Base-by-base conservation (phyloP, 2,888 invertebrate species). In the Meganola albula region DNA sequence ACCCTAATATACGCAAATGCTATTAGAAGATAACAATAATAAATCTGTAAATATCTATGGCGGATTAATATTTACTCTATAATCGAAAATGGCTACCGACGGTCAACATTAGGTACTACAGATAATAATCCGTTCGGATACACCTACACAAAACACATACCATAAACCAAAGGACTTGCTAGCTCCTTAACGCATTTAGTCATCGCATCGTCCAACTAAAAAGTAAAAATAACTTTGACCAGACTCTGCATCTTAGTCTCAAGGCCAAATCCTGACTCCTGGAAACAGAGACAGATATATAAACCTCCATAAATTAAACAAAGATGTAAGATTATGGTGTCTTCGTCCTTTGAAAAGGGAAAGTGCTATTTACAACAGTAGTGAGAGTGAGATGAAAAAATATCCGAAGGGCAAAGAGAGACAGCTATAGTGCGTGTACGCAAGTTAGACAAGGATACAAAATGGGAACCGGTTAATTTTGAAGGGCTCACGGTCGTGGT, bases 331-430 rank as follows among this genome's bases (percentile, higher is more conserved):
- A 54, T 30, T 42, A 44, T 50, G 58, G 73, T 74, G 78, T 79
- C 82, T 84, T 84, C 85, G 84, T 83, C 82, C 83, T 83, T 84
- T 84, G 67, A 83, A 85, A 84, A 85, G 83, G 85, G 85, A 85
- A 85, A 84, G 85, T 85, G 82, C 74, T 79, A 74, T 68, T 73
- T 63, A 59, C 48, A 63, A 64, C 73, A 63, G 62, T 66, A 72
- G 84, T 65, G 74, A 82, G 84, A 83, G 84, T 83, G 84, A 82
- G 84, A 84, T 77, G 74, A 80, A 82, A 79, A 79, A 82, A 78
- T 75, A 62, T 55, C 74, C 77, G 73, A 74, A 74, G 75, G 78
- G 72, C 58, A 61, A 62, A 74, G 34, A 37, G 66, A 53, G 80
- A 77, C 25, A 40, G 61, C 16, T 44, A 51, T 54, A 62, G 18